Conservation (phyloP, 2,113 vertebrate genomes). For the Australoheros scitulus region DNA sequence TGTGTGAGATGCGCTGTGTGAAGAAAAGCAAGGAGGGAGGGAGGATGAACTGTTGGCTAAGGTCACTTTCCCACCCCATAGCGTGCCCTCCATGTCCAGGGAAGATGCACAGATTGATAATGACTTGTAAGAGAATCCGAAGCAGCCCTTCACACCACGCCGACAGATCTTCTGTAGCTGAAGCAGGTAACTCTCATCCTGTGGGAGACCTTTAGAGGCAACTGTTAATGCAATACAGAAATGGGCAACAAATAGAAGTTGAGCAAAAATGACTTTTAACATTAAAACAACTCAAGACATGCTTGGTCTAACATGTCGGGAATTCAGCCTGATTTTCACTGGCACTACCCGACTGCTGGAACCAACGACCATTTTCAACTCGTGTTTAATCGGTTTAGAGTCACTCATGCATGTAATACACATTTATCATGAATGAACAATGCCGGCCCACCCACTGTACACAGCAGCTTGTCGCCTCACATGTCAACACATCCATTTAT, state of each 20-base stretch:
- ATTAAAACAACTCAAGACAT: slow-evolving; percentile 42
- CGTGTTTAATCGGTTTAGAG: slow-evolving; percentile 57
- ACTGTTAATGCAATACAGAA: slow-evolving; percentile 11
- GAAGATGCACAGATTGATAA: slow-evolving; percentile 65
- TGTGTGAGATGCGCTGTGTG: slow-evolving; percentile 10
- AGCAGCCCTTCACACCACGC: slow-evolving; percentile 33
- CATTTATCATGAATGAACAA: slow-evolving; percentile 71
- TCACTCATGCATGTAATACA: slow-evolving; percentile 53
- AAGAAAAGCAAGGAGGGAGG: not conserved
- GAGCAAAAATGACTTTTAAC: slow-evolving; percentile 16
- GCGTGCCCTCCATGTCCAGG: not conserved
- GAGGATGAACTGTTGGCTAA: not conserved
- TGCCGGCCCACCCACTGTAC: slow-evolving; percentile 48
- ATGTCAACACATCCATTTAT: slow-evolving; percentile 49
- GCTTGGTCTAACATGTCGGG: slow-evolving; percentile 39
- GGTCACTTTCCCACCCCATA: not conserved
- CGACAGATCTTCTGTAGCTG: slow-evolving; percentile 37
- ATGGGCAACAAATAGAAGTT: not conserved
- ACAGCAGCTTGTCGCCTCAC: slow-evolving; percentile 5
- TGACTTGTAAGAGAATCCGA: slow-evolving; percentile 54
- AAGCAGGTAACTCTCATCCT: slow-evolving; percentile 24
- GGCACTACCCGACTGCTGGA: slow-evolving; percentile 29
- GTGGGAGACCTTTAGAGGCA: not conserved
- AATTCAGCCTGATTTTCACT: slow-evolving; percentile 36
- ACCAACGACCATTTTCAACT: slow-evolving; percentile 33